Evolutionary conservation across 2,888 invertebrate species (phyloP), one percentile per base, ranked within the genome.

Genomic region (Chymomyza caudatula): DNA sequence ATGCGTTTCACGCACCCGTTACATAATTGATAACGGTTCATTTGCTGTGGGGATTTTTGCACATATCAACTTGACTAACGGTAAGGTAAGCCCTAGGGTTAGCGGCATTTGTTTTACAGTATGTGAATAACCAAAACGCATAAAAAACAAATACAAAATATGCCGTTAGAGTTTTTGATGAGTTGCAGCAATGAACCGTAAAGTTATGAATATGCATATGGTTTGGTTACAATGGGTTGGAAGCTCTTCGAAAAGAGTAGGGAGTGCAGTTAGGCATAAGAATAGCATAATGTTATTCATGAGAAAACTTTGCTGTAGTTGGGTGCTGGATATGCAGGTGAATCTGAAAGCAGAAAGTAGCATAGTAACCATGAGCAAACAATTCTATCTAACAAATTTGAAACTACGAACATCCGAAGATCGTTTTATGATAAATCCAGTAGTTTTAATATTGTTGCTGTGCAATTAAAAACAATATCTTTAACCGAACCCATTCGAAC

Each of bases 1-100:
- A 73, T 74, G 67, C 67, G 76, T 84, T 78, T 74, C 73, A 78
- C 76, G 85, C 73, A 71, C 62, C 77, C 79, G 79, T 74, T 80
- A 65, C 66, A 64, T 78, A 82, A 87, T 86, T 83, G 86, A 87
- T 87, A 85, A 83, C 78, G 85, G 87, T 78, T 83, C 77, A 76
- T 78, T 83, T 77, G 71, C 67, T 60, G 52, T 55, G 54, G 37
- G 67, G 70, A 74, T 73, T 73, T 73, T 57, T 15, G 44, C 56
- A 43, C 60, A 25, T 72, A 84, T 80, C 72, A 60, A 78, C 63
- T 86, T 85, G 85, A 82, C 78, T 79, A 85, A 76, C 76, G 71
- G 80, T 69, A 63, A 71, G 69, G 62, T 65, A 69, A 84, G 71
- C 74, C 73, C 56, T 29, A 51, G 56, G 69, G 63, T 63, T 37